Evolutionary conservation across 2,888 invertebrate genomes (phyloP).

Genomic region (Leptarthrus brevirostris): DNA sequence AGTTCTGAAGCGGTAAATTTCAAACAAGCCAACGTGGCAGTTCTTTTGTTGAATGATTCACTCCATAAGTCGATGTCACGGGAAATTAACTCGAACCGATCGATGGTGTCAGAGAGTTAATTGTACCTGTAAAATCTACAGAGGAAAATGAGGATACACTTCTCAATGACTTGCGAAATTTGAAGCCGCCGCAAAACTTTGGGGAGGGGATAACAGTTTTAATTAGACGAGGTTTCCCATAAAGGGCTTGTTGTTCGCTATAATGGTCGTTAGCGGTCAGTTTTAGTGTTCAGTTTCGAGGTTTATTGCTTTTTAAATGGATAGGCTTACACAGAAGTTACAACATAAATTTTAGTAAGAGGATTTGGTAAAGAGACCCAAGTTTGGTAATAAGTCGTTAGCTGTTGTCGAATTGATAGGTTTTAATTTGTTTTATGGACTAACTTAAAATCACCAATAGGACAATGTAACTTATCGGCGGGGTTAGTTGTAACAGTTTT

Average conservation of each 20-base stretch:
- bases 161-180: constrained; percentile 5
- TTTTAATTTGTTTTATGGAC: too few species aligned
- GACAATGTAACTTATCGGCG: too few species aligned
- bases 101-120: constrained; percentile 36
- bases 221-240: neutral
- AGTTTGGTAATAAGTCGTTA: too few species aligned
- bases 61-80: constrained; percentile 47
- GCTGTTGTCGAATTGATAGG: too few species aligned
- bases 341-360: too few species aligned
- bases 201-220: constrained; percentile 13
- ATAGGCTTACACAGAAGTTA: too few species aligned
- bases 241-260: neutral
- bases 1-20: constrained; percentile 37
- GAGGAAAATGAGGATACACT: constrained; percentile 5
- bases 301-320: too few species aligned
- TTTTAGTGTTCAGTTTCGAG: neutral
- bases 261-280: neutral
- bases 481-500: too few species aligned
- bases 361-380: too few species aligned
- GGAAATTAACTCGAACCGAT: constrained; percentile 44
- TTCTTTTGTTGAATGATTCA: constrained; percentile 43
- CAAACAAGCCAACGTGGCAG: constrained; percentile 37
- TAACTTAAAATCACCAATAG: too few species aligned
- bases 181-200: constrained; percentile 1
- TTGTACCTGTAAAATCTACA: constrained; percentile 31